These are phyloP conservation scores for Notechis scutatus DNA, from an alignment of 2,113 vertebrate genomes.

Conservation along the genomic window DNA sequence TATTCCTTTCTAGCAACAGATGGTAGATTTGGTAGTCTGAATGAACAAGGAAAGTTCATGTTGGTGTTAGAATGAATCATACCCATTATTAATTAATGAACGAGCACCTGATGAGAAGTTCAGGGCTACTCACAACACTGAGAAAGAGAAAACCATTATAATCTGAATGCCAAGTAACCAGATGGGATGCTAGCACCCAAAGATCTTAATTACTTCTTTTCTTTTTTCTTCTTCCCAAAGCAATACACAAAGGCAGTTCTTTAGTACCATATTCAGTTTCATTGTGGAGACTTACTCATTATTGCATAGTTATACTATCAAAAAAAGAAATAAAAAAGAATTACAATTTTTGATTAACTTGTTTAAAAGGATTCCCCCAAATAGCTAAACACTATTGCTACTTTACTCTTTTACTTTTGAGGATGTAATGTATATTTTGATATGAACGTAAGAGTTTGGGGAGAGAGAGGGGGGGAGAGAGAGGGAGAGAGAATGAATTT, in stretches of 20 bases:
- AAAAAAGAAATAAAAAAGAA: not conserved
- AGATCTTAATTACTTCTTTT: slow-evolving; percentile 11
- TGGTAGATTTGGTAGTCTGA: not conserved
- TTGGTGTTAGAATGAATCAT: slow-evolving; percentile 13
- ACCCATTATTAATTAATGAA: slow-evolving; percentile 31
- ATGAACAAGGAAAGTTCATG: slow-evolving; percentile 7
- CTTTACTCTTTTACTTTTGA: not conserved
- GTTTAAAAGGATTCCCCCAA: not conserved
- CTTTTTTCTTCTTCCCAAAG: not conserved
- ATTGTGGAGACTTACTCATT: not conserved
- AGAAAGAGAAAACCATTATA: not conserved
- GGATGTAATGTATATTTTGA: not conserved
- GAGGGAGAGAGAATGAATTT: not conserved
- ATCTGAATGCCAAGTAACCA: slow-evolving; percentile 10
- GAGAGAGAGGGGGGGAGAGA: too few species aligned
- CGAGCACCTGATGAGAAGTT: slow-evolving; percentile 16
- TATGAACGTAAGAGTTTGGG: not conserved
- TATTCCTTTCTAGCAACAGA: slow-evolving; percentile 8
- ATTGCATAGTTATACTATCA: not conserved
- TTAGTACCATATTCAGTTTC: not conserved
- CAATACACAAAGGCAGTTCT: not conserved
- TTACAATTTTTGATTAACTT: not conserved
- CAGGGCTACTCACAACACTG: not conserved
- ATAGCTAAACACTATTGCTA: not conserved
- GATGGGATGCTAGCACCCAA: slow-evolving; percentile 17